Percentiles rank a stretch among this genome's conserved stretches.
These are phyloP conservation scores for Drosophila cracens DNA, from an alignment of 2,888 invertebrate species.

Conservation along the genomic window DNA sequence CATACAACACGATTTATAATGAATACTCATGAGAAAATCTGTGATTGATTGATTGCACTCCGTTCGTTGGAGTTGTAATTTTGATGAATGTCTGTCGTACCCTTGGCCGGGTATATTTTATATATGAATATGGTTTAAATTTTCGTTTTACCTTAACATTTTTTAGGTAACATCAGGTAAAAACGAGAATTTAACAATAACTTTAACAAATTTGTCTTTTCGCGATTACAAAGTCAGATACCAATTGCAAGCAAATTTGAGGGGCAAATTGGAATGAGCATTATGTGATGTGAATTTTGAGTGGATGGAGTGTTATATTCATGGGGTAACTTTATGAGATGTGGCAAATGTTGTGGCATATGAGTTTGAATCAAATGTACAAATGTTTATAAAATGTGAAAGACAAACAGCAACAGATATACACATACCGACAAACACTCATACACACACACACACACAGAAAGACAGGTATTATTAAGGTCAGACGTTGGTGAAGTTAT, in stretches of 20 bases:
- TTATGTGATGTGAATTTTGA: conserved; percentile 38
- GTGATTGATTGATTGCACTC: conserved; percentile 19
- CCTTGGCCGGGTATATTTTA: neutral
- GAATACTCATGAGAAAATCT: conserved; percentile 31
- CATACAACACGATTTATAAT: conserved; percentile 25
- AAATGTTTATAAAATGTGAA: conserved; percentile 51
- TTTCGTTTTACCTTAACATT: neutral
- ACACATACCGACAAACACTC: neutral
- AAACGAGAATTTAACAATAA: neutral
- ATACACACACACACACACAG: conserved; percentile 33
- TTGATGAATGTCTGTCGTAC: neutral
- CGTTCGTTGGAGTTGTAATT: neutral
- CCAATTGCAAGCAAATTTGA: conserved; percentile 2
- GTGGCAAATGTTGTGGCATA: conserved; percentile 52
- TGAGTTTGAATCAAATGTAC: conserved; percentile 46
- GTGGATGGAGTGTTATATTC: conserved; percentile 31
- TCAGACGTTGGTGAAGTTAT: conserved; percentile 63
- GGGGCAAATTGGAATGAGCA: conserved; percentile 32
- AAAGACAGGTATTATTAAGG: conserved; percentile 19
- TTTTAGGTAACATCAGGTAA: neutral
- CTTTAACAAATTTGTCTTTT: neutral
- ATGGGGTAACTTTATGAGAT: conserved; percentile 40
- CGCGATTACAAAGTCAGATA: neutral
- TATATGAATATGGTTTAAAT: neutral
- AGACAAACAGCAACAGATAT: conserved; percentile 36